Evolutionary conservation across 2,888 invertebrate genomes (phyloP), one percentile per base, ranked within the genome.

Genomic region (Anaspis maculata): DNA sequence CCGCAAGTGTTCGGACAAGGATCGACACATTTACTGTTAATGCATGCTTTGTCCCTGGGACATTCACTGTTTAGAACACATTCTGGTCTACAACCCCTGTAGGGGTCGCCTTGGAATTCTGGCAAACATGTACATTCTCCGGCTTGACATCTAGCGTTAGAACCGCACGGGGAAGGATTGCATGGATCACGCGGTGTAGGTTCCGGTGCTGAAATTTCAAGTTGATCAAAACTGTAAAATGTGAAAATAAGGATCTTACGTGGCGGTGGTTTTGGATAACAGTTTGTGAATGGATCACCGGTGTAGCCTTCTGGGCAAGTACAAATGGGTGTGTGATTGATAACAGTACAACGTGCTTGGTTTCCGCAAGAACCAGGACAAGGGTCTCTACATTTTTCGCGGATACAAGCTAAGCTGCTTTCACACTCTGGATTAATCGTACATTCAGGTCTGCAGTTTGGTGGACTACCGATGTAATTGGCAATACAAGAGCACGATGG

Each of bases 391-490:
- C 89, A 89, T 62, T 82, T 86, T 61, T 82, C 82, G 54, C 83
- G 84, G 44, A 83, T 76, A 55, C 89, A 89, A 5, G 87, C 85
- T 56, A 77, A 78, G 52, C 80, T 79, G 45, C 79, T 79, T 15
- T 80, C 74, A 62, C 88, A 89, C 57, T 89, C 87, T 3, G 83
- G 74, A 53, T 85, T 87, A 1, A 84, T 79, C 4, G 83, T 75
- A 61, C 90, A 90, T 64, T 88, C 88, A 2, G 87, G 87, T 41
- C 80, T 75, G 57, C 88, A 88, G 52, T 80, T 80, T 3, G 87
- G 87, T 25, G 88, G 86, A 31, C 73, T 69, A n/a, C 87, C 87
- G 30, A 77, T 70, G 54, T 82, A 84, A 19, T 72, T 72, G 30
- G 77, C 74, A 34, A 79, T 64, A 49, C 89, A 90, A 1, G 84